These are phyloP conservation scores for Calephelis virginiensis DNA, from an alignment of 1,140 invertebrate genomes.

Conservation along the genomic window DNA sequence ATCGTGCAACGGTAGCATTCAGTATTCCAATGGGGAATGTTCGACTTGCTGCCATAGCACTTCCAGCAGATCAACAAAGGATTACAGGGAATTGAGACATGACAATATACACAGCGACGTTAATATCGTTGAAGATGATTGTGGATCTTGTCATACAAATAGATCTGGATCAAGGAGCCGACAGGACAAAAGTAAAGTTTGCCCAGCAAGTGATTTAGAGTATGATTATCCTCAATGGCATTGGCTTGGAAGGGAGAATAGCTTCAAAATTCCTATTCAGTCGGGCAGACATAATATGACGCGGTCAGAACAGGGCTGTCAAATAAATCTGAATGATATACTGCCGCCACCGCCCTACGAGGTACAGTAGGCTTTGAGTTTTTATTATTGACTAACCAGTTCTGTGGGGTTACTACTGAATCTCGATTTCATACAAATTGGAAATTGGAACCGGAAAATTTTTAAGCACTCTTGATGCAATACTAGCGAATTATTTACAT, in stretches of 20 bases:
- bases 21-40: constrained; percentile 72
- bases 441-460: too few species aligned
- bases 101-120: constrained; percentile 60
- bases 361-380: constrained; percentile 45
- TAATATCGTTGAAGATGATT: constrained; percentile 65
- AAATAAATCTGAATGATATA: constrained; percentile 78
- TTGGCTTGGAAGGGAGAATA: constrained; percentile 72
- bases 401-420: too few species aligned
- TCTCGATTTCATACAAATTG: too few species aligned
- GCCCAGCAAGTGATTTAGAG: constrained; percentile 69
- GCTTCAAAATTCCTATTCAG: constrained; percentile 74
- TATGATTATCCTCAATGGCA: constrained; percentile 76
- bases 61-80: constrained; percentile 70
- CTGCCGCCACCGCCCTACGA: constrained; percentile 73
- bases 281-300: constrained; percentile 61
- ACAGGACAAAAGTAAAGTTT: constrained; percentile 73
- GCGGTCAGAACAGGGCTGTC: constrained; percentile 72
- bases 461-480: too few species aligned
- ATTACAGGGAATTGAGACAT: constrained; percentile 65
- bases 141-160: constrained; percentile 62
- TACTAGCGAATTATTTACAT: too few species aligned
- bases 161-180: constrained; percentile 67
- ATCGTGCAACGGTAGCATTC: constrained; percentile 69
- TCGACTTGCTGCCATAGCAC: constrained; percentile 72
- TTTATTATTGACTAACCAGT: neutral